Percentiles rank a stretch among this genome's conserved stretches.
These are phyloP conservation scores for Protula sp. DNA, from an alignment of 2,888 invertebrate species.

Conservation along the genomic window DNA sequence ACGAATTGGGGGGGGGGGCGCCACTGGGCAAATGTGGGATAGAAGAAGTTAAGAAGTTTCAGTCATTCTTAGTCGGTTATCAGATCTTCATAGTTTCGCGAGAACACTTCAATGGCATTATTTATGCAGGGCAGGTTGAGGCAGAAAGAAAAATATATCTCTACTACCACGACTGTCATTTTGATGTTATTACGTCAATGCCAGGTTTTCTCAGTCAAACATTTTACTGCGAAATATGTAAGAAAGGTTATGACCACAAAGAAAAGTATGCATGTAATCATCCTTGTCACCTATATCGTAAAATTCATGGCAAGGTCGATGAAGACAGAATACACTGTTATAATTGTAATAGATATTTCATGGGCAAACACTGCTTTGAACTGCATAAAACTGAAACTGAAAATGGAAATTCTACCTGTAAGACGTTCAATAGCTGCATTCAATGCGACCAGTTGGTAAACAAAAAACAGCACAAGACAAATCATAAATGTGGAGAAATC, in stretches of 20 bases:
- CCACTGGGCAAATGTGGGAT: not conserved
- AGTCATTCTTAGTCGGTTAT: not conserved
- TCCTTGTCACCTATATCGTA: no score
- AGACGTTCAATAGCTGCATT: no score
- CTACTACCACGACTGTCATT: not conserved
- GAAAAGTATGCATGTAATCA: not conserved
- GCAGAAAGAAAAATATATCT: not conserved
- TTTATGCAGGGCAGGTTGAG: not conserved
- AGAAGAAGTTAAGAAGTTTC: not conserved
- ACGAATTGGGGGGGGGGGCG: not conserved
- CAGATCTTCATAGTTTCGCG: not conserved
- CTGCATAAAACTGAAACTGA: no score
- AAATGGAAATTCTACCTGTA: no score
- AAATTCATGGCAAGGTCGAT: no score
- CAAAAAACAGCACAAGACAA: no score
- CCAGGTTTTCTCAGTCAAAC: not conserved
- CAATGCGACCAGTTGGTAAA: no score
- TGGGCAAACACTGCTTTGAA: no score
- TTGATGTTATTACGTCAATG: not conserved
- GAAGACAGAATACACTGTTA: no score
- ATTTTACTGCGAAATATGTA: not conserved
- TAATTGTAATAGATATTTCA: no score
- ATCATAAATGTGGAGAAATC: no score
- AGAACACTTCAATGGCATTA: not conserved
- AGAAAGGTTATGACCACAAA: not conserved